Evolutionary conservation across 2,113 vertebrate species (phyloP), one percentile per base, ranked within the genome.

Genomic region (Montifringilla adamsi): DNA sequence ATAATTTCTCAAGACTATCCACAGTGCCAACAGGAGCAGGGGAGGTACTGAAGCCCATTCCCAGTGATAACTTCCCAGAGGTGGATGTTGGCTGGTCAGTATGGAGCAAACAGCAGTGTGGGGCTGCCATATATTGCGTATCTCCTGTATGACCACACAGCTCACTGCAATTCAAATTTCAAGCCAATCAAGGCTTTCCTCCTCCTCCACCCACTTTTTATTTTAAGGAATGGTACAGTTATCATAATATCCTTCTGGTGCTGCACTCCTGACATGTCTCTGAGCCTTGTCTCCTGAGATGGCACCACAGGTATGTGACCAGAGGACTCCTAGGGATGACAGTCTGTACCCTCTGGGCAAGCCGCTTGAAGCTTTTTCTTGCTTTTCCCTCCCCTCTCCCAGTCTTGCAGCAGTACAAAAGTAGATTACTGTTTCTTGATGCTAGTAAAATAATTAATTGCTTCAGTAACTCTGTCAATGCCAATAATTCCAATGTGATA

Each of bases 201-300:
- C 9, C 2, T 22, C 2, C 15, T 13, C 7, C 37, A 43, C 13
- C 17, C 11, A 1, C 1, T 8, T 5, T 5, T 26, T 17, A 7
- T 72, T 56, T 59, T 8, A 24, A 86, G 22, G n/a, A 46, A 56
- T 26, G 55, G 26, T 15, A 56, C 23, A 28, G 9, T 39, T 72
- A 31, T 15, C 13, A 13, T 70, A 41, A 70, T 14, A 43, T 6
- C 9, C 10, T 46, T 53, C 4, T 13, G 10, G 15, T 68, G 39
- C 37, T 55, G 20, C 17, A n/a, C 10, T 80, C 10, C 49, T 3
- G 1, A 33, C 0, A 0, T 12, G 14, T 35, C 11, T 53, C 62
- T 72, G 47, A 86, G 39, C 24, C 19, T 35, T 41, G 26, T 41
- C 11, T 67, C 26, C 28, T 2, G 9, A 10, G 9, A 4, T 39